Evolutionary conservation across 2,797 vertebrate genomes (phyloP), one percentile per base, ranked within the genome.

Genomic region (Sebastes ruberrimus): DNA sequence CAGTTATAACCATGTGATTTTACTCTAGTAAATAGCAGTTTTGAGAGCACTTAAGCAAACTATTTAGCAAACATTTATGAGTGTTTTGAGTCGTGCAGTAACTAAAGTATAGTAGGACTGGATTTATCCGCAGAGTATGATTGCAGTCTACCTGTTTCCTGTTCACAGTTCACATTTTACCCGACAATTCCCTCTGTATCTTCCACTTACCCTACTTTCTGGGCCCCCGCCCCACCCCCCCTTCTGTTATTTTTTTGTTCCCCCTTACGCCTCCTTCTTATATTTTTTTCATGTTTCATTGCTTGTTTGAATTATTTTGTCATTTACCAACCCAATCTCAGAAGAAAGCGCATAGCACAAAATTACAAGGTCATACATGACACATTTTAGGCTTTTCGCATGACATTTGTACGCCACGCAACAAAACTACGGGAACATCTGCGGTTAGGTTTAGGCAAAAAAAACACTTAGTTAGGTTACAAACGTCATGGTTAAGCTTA

Each of bases 61-160:
- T 62, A 33, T 74, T 85, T 56, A 72, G 72, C 66, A 81, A 74
- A 69, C 77, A 88, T 80, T 87, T 64, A 63, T 73, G 77, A 84
- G 70, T 69, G 72, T 56, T 70, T 80, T 78, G 85, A 61, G 71
- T 71, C 28, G 11, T 57, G 10, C 20, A 30, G 18, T 71, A 80
- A 68, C 42, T 65, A 7, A 32, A 59, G 53, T 52, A 55, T 35
- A 59, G 53, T 27, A 55, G 56, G 60, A 76, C 16, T 49, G 27
- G 27, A 65, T 20, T 78, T 82, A 70, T 80, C 35, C 28, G 49
- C 27, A 32, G 10, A 32, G 61, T 16, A 30, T 78, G 74, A 85
- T 78, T 73, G 32, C 27, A 49, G 28, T 75, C 33, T 30, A 16
- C 5, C 2, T 16, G 18, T 10, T 49, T 62, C 10, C 14, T 38